phyloP scores from a whole-genome alignment of 2,797 vertebrate genomes.

The Schizopygopsis pylzovi region DNA sequence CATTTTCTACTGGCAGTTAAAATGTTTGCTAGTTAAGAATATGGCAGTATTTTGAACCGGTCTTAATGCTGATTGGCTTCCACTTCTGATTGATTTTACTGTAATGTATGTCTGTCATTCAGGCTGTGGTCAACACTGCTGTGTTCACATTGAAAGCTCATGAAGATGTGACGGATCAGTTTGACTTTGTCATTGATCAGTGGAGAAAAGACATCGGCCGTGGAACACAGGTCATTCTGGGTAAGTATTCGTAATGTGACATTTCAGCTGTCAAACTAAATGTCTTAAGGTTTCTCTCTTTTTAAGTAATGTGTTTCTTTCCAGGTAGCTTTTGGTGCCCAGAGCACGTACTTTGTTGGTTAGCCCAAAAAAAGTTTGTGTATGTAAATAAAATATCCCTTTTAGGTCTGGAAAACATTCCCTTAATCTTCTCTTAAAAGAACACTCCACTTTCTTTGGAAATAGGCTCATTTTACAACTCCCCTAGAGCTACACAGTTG shows the following conservation, averaged over 20 bases:
- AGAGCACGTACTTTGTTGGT: background rate
- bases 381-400: background rate
- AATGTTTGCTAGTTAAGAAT: background rate
- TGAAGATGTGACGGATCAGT: slow-evolving; percentile 72
- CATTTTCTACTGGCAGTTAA: background rate
- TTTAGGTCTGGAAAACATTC: background rate
- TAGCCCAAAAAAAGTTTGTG: background rate
- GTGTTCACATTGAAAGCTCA: slow-evolving; percentile 84
- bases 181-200: slow-evolving; percentile 76
- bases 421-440: too few relatives aligned
- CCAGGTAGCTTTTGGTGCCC: background rate
- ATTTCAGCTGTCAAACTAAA: background rate
- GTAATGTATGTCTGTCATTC: slow-evolving; percentile 2
- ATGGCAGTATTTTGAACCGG: background rate
- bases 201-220: slow-evolving; percentile 82
- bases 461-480: too few relatives aligned
- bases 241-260: slow-evolving; percentile 71
- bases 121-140: slow-evolving; percentile 85
- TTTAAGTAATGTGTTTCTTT: background rate
- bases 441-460: too few relatives aligned
- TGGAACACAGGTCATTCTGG: slow-evolving; percentile 81
- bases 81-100: background rate
- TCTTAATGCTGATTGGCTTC: background rate
- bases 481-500: too few relatives aligned
- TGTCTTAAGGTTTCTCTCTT: too few relatives aligned